Base-by-base conservation (phyloP, 2,888 invertebrate species). In the Agrilus mali region DNA sequence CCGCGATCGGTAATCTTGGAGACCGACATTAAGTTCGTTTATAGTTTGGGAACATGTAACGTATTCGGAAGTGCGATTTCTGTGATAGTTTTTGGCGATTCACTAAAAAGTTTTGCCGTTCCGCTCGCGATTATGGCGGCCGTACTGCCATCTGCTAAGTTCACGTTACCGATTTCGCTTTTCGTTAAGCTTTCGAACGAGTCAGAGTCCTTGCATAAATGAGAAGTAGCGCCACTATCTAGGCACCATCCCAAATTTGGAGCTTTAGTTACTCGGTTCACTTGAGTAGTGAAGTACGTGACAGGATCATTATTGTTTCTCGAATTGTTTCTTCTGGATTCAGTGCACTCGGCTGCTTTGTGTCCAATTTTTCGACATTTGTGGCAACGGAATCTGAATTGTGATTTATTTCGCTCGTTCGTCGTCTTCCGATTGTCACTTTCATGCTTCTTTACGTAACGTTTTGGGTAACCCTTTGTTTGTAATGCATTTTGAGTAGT, bases 1-100 rank as follows among this genome's bases (percentile, higher is more conserved):
- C 46, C 47, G 12, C 38, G 37, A 33, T 50, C 46, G 8, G 47
- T 46, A 7, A 50, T 50, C 42, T 50, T 50, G 1, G 47, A 32
- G 8, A 50, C 47, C 10, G 50, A 17, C 17, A 17, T 17, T 17
- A 17, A 17, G 5, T 17, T 17, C 17, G 17, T 17, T 17, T 17
- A 4, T 17, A 17, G 5, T 17, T 17, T 17, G 17, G 17, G 17
- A 17, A 17, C 17, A 17, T 13, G 41, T 33, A 27, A 17, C 17
- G 17, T 17, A 17, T 47, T 41, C 10, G 15, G 12, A n/a, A 44
- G 5, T 17, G 17, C 5, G 5, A 17, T 17, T 17, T 17, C 17
- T 17, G 17, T 17, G 5, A 17, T 17, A 4, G 17, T 17, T 5
- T 17, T 17, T 17, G 17, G 5, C 5, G 17, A 17, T 17, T 17